These are phyloP conservation scores for Pangasius larnaudii DNA, from an alignment of 2,797 vertebrate genomes.

Conservation along the genomic window DNA sequence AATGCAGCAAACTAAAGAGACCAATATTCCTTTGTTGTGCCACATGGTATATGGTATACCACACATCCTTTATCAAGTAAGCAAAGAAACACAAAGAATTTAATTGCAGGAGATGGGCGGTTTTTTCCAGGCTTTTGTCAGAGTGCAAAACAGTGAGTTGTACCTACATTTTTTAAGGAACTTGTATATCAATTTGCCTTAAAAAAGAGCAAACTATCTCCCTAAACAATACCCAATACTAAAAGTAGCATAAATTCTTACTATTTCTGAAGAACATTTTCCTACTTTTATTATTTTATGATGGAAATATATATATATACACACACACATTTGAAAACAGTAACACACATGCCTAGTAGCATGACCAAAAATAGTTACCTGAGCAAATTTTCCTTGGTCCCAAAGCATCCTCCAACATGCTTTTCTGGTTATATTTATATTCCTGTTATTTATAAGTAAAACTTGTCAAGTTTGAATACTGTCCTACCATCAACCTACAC, in stretches of 20 bases:
- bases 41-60: background rate
- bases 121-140: background rate
- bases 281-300: background rate
- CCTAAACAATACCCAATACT: background rate
- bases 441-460: background rate
- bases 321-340: background rate
- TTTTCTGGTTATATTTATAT: background rate
- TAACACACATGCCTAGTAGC: background rate
- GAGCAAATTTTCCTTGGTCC: background rate
- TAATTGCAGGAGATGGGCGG: background rate
- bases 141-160: background rate
- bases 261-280: background rate
- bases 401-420: background rate
- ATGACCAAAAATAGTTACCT: background rate
- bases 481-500: too few species aligned
- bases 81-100: constrained; percentile 1
- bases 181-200: background rate
- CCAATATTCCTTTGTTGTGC: background rate
- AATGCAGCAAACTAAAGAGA: background rate
- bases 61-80: background rate
- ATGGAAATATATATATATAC: background rate
- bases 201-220: background rate
- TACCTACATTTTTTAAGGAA: background rate
- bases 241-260: background rate
- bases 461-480: too few species aligned